phyloP scores from a whole-genome alignment of 1,140 invertebrate species.

The Manduca sexta region DNA sequence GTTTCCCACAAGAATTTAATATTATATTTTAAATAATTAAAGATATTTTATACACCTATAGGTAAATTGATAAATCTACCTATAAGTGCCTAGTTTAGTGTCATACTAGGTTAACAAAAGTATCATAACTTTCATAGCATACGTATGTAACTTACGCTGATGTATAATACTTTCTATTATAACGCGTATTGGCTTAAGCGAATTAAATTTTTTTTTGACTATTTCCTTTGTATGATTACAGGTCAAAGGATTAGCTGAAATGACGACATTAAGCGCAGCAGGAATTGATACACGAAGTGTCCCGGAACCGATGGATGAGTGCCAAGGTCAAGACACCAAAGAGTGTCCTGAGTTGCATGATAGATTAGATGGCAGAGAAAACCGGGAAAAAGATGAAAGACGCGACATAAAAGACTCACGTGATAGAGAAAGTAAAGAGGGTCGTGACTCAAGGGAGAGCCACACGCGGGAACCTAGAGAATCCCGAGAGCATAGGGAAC shows the following conservation, averaged over 20 bases:
- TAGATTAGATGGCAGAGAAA: constrained; percentile 42
- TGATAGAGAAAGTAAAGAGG: constrained; percentile 53
- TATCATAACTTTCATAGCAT: too few species aligned
- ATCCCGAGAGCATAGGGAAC: constrained; percentile 38
- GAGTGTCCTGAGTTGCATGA: constrained; percentile 47
- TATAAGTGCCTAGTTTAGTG: too few species aligned
- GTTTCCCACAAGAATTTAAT: too few species aligned
- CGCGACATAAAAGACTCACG: constrained; percentile 44
- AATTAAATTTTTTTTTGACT: not conserved
- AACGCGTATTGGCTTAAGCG: too few species aligned
- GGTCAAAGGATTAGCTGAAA: constrained; percentile 92
- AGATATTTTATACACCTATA: too few species aligned
- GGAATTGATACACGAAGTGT: constrained; percentile 63
- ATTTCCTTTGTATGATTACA: constrained; percentile 31
- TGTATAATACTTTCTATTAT: too few species aligned
- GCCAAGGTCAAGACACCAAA: constrained; percentile 46
- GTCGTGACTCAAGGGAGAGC: constrained; percentile 28
- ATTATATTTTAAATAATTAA: too few species aligned
- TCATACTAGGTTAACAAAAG: too few species aligned
- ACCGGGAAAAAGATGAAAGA: constrained; percentile 49
- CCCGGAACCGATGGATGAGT: constrained; percentile 67
- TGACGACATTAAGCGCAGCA: constrained; percentile 84
- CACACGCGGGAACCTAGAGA: constrained; percentile 45
- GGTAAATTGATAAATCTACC: too few species aligned
- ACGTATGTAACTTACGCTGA: too few species aligned